Conservation (phyloP, 2,797 vertebrate species). For the Chaenodraco wilsoni region DNA sequence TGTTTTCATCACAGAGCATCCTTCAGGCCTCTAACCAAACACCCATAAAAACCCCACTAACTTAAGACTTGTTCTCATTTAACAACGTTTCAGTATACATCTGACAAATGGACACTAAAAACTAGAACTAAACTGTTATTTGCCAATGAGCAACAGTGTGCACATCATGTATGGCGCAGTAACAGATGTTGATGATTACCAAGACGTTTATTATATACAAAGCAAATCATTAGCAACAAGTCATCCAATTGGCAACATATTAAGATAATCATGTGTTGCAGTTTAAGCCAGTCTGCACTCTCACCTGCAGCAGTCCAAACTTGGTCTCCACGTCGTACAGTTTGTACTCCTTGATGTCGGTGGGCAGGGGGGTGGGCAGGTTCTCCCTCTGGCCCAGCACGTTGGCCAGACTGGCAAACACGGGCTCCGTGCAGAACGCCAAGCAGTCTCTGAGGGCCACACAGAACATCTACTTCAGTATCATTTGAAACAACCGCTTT, state of each 20-base stretch:
- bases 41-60: too few relatives aligned
- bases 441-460: conserved; percentile 89
- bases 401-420: conserved; percentile 97
- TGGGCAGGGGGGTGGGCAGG: conserved; percentile 91
- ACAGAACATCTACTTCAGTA: conserved; percentile 21
- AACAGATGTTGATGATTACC: not conserved
- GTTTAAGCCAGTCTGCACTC: not conserved
- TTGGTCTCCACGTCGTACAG: conserved; percentile 98
- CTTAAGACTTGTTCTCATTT: too few relatives aligned
- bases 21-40: too few relatives aligned
- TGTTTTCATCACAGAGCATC: too few relatives aligned
- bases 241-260: not conserved
- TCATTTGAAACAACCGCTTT: conserved; percentile 3
- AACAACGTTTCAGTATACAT: not conserved
- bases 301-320: conserved; percentile 97
- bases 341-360: conserved; percentile 96
- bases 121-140: too few relatives aligned
- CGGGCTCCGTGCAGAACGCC: conserved; percentile 98
- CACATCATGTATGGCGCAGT: too few relatives aligned
- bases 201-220: not conserved
- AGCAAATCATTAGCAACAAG: too few relatives aligned
- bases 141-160: not conserved
- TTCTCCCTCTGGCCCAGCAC: conserved; percentile 97
- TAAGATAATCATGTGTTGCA: not conserved
- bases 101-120: not conserved